A percentile compares a stretch with the other conserved stretches of the same genome.
These are phyloP conservation scores for Rhinichthys klamathensis DNA, from an alignment of 2,113 vertebrate species.

Conservation along the genomic window DNA sequence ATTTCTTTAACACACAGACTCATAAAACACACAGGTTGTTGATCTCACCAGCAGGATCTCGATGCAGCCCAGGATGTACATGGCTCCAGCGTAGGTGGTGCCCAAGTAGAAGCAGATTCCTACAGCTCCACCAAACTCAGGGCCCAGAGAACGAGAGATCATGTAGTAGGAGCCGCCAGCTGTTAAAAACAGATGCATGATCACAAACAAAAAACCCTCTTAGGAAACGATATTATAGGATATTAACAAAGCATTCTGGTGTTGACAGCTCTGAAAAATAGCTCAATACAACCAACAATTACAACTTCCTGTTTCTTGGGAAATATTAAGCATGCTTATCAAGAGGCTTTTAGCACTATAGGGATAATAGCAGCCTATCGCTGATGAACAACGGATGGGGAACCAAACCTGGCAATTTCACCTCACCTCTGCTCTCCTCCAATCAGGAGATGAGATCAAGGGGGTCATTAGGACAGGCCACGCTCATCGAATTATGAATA, in stretches of 20 bases:
- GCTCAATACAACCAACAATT: conserved; percentile 16
- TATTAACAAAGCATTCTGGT: background rate
- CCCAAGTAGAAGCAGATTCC: conserved; percentile 99
- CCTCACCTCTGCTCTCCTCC: conserved; percentile 58
- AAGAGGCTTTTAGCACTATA: conserved; percentile 30
- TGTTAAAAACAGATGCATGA: conserved; percentile 63
- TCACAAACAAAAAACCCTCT: conserved; percentile 38
- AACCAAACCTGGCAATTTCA: conserved; percentile 65
- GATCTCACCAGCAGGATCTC: conserved; percentile 93
- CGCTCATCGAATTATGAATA: conserved; percentile 47
- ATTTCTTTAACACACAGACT: background rate
- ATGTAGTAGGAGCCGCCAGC: conserved; percentile 99
- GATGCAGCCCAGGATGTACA: conserved; percentile 99
- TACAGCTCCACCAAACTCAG: conserved; percentile 96
- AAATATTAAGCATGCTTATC: conserved; percentile 26
- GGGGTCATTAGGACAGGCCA: conserved; percentile 61
- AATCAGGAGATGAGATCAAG: conserved; percentile 58
- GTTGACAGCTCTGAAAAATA: background rate
- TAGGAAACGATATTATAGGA: background rate
- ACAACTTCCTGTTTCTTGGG: conserved; percentile 36
- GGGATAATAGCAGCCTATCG: conserved; percentile 39
- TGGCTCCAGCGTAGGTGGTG: conserved; percentile 96
- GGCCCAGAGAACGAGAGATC: conserved; percentile 97
- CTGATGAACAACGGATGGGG: conserved; percentile 9
- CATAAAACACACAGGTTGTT: background rate